phyloP scores from a whole-genome alignment of 1,140 invertebrate species.

The Trichonephila clavipes region DNA sequence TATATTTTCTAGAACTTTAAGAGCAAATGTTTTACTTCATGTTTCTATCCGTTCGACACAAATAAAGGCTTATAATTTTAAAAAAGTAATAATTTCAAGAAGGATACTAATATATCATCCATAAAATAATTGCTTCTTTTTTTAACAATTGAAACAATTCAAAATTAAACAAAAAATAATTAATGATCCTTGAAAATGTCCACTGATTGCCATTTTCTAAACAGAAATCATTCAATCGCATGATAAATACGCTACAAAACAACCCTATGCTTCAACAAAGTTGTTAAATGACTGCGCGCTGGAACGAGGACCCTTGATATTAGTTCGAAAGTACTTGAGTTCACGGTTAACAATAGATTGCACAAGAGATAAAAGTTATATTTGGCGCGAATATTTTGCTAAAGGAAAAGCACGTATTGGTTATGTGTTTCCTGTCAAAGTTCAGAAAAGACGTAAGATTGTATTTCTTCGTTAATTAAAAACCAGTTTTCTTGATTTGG shows the following conservation, averaged over 20 bases:
- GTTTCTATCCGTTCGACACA: too few relatives aligned
- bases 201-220: background rate
- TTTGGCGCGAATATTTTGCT: background rate
- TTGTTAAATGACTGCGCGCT: conserved; percentile 4
- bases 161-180: background rate
- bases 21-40: too few relatives aligned
- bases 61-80: too few relatives aligned
- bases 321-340: conserved; percentile 24
- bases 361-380: conserved; percentile 24
- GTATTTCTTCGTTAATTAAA: background rate
- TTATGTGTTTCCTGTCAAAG: background rate
- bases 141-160: background rate
- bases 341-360: background rate
- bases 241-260: background rate
- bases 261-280: background rate
- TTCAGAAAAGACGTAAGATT: background rate
- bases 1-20: too few relatives aligned
- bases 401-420: background rate
- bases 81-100: too few relatives aligned
- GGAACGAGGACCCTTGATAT: background rate
- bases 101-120: background rate
- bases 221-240: background rate
- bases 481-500: background rate
- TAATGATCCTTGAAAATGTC: background rate
- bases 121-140: background rate